Conservation (phyloP, 2,888 invertebrate species). For the Pseudolycoriella hygida region DNA sequence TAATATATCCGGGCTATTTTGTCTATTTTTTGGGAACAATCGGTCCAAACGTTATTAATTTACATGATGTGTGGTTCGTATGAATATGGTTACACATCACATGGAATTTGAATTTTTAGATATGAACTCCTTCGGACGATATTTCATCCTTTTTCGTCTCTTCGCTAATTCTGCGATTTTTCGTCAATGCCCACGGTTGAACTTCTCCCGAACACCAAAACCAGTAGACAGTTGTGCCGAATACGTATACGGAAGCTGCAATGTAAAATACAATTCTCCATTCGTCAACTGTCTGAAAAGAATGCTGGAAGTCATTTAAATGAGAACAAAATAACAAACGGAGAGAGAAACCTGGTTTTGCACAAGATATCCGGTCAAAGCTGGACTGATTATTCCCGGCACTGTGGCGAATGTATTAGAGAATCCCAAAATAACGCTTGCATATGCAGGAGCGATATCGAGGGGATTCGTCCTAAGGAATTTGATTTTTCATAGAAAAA, state of each 20-base stretch:
- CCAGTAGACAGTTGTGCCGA: slow-evolving; percentile 75
- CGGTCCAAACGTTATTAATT: no score
- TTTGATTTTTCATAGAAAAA: no score
- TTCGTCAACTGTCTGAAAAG: slow-evolving; percentile 39
- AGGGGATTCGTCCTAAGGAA: slow-evolving; percentile 58
- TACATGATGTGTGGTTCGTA: no score
- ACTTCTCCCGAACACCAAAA: slow-evolving; percentile 61
- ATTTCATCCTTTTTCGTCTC: no score
- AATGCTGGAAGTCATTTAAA: neutral
- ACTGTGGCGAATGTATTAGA: slow-evolving; percentile 82
- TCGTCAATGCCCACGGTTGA: slow-evolving; percentile 69
- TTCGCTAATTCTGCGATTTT: no score
- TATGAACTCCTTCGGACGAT: no score
- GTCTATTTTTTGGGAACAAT: no score
- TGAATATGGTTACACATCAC: no score
- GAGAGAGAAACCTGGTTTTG: slow-evolving; percentile 44
- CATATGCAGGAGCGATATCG: slow-evolving; percentile 82
- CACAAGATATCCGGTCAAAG: slow-evolving; percentile 62
- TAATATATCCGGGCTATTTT: no score
- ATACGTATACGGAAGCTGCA: slow-evolving; percentile 59
- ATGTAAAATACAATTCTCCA: slow-evolving; percentile 81
- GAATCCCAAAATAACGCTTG: slow-evolving; percentile 79
- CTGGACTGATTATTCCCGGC: slow-evolving; percentile 81
- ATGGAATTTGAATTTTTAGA: no score
- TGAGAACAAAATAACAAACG: neutral